These are phyloP conservation scores for Mesocricetus auratus DNA, from an alignment of 2,113 vertebrate species.

Conservation along the genomic window DNA sequence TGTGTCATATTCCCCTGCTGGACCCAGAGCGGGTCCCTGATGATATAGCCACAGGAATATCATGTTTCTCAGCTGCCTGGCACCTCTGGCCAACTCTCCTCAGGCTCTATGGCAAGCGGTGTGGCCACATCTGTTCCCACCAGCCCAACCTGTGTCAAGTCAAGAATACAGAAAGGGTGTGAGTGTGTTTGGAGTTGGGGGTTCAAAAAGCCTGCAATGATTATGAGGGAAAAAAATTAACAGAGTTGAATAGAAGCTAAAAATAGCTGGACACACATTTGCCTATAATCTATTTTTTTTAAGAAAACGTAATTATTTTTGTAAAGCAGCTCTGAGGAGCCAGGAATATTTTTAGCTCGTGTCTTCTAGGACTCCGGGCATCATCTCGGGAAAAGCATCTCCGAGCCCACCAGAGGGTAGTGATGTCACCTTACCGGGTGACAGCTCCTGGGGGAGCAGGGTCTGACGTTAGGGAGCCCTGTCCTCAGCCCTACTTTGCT, in stretches of 20 bases:
- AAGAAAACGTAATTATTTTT: conserved; percentile 81
- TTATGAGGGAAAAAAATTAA: conserved; percentile 68
- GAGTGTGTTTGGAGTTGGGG: not conserved
- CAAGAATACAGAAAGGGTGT: not conserved
- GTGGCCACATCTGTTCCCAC: not conserved
- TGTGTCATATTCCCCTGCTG: fast-evolving
- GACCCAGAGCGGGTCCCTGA: not conserved
- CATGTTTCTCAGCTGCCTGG: not conserved
- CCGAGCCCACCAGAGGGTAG: not conserved
- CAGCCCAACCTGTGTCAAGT: not conserved
- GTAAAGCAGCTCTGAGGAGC: conserved; percentile 60
- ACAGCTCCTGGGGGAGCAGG: not conserved
- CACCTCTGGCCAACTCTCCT: not conserved
- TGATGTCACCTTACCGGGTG: conserved; percentile 26
- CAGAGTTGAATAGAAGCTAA: conserved; percentile 66
- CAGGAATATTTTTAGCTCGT: conserved; percentile 72
- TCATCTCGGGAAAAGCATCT: conserved; percentile 61
- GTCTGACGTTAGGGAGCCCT: conserved; percentile 41
- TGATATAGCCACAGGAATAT: fast-evolving
- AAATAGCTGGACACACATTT: conserved; percentile 67
- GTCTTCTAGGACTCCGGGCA: conserved; percentile 46
- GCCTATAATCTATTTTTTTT: conserved; percentile 59
- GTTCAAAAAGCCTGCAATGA: not conserved
- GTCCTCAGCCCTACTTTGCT: conserved; percentile 45
- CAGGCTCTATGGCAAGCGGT: not conserved